Evolutionary conservation across 1,140 invertebrate genomes (phyloP), one percentile per base, ranked within the genome.

Genomic region (Papilio aristodemus): DNA sequence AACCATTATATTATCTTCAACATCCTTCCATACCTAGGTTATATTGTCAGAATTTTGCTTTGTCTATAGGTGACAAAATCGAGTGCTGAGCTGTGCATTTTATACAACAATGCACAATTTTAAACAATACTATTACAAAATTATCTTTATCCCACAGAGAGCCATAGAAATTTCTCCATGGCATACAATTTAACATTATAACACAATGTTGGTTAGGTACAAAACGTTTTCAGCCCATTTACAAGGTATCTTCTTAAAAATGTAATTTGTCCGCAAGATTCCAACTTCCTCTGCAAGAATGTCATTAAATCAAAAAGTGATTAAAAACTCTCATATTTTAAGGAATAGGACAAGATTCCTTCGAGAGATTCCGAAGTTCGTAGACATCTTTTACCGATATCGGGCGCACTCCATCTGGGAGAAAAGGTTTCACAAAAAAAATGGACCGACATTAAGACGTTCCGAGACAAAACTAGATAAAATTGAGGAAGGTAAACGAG

Each of bases 311-410:
- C 38, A 13, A 39, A 13, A 13, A 39, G 38, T 13, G 13, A 39
- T 39, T 39, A 13, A 39, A 38, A 39, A 39, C 4, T 11, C 10
- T 39, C 11, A 13, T 39, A 13, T 11, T 13, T 13, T 39, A 13
- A 39, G 38, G 13, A 39, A 39, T 2, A 39, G 38, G 10, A 39
- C 10, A 39, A 13, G 11, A 39, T 39, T 13, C 11, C 11, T 39
- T 13, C 0, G 38, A 13, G 1, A 39, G 38, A 39, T 39, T 13
- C 1, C 4, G 13, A 39, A 76, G 70, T 72, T 75, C 64, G 68
- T 54, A 39, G 74, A 70, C 73, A 82, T 84, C 77, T 67, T 80
- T 85, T 81, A 83, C 59, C 64, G 80, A 81, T 83, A 83, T 84
- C 80, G 78, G 75, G 37, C 46, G 74, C 63, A 77, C 71, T 71